Conservation (phyloP, 2,113 vertebrate species). For the Loxodonta africana region DNA sequence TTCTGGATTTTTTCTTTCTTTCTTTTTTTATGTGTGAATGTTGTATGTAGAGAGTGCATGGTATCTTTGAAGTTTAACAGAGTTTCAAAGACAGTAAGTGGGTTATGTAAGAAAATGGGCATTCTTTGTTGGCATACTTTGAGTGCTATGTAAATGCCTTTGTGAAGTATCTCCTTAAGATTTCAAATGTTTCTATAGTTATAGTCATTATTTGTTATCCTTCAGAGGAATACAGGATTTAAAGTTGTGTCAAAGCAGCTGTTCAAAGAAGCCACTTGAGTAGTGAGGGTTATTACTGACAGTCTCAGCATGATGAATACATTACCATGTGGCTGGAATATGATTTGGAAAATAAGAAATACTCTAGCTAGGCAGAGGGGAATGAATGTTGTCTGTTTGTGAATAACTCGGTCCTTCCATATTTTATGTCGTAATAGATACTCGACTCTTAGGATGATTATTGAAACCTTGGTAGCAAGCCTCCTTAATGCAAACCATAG, state of each 20-base stretch:
- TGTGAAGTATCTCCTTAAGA: slow-evolving; percentile 1
- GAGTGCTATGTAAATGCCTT: slow-evolving; percentile 32
- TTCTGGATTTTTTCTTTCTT: background rate
- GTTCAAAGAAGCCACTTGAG: slow-evolving; percentile 73
- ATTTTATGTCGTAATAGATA: background rate
- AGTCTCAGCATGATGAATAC: slow-evolving; percentile 17
- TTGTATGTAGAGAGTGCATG: background rate
- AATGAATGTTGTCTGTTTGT: slow-evolving; percentile 1
- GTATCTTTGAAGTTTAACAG: background rate
- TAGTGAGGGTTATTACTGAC: slow-evolving; percentile 64
- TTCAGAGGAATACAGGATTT: slow-evolving; percentile 61
- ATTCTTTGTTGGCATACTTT: accelerated
- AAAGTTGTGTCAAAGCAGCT: slow-evolving; percentile 49
- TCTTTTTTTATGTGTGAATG: background rate
- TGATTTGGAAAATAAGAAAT: slow-evolving; percentile 72
- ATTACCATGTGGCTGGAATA: slow-evolving; percentile 32
- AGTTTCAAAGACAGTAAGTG: background rate
- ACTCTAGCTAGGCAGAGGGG: slow-evolving; percentile 28
- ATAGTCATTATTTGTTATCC: slow-evolving; percentile 71
- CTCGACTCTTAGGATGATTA: background rate
- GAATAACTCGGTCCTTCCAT: background rate
- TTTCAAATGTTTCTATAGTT: slow-evolving; percentile 24
- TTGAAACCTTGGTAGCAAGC: background rate
- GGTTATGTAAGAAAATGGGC: background rate
- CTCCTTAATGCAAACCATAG: background rate